Base-by-base conservation (phyloP, 2,113 vertebrate genomes). In the Sinocyclocheilus anshuiensis region DNA sequence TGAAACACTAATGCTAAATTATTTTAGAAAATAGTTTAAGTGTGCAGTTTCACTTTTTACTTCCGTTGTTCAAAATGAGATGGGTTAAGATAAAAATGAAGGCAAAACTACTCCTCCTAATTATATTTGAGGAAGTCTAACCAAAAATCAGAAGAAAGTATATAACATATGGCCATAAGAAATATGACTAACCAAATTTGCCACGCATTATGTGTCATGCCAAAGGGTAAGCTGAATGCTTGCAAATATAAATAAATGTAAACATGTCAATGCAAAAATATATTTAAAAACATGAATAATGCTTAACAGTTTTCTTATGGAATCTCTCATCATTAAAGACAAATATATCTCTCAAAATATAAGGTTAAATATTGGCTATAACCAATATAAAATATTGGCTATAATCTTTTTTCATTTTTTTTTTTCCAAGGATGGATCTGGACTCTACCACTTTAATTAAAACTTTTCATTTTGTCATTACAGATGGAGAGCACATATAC, bases 401-500 rank as follows among this genome's bases (percentile, higher is more conserved):
- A 33, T 33, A 33, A 33, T 33, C 29, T 12, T 65, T 65, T 69
- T 36, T 6, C 8, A 2, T 3, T 33, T 33, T 3, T 33, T 33
- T 33, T 7, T 1, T 7, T 4, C 8, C 33, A 72, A 72, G 9
- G 18, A 72, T 22, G 69, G 36, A 39, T 72, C 36, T 72, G 4
- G 20, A 72, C 10, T 42, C 18, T 22, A 72, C 33, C 4, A 22
- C 36, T 22, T 65, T 5, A 42, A 33, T 33, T 72, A 72, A 72
- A 72, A 72, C 9, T 10, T 42, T 39, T 72, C 9, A 72, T 72
- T 72, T 0, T 72, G 33, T 1, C 4, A 72, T 22, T 57, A 72
- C 13, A 77, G 83, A 84, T 76, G 67, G 53, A 77, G 48, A 80
- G 55, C 26, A 80, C 8, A 42, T 9, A 42, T 63, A 61, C 57